Evolutionary conservation across 1,140 invertebrate species (phyloP).

Genomic region (Meteorus sp.): DNA sequence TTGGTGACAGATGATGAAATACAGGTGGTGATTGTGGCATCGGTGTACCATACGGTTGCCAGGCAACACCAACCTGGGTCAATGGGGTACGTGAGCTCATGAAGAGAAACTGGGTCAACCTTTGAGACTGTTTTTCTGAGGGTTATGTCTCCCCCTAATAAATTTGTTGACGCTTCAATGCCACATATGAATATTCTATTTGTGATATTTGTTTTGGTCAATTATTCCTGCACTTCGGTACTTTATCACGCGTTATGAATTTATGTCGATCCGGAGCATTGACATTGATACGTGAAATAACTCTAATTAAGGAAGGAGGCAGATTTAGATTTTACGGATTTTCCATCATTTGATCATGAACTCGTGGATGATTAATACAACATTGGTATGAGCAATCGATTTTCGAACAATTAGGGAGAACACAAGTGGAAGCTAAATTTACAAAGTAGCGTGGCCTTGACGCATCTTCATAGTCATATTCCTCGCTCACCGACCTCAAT

Average conservation of each 20-base stretch:
- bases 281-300: background rate
- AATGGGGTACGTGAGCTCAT: constrained; percentile 41
- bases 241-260: no score
- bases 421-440: background rate
- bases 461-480: constrained; percentile 34
- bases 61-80: constrained; percentile 43
- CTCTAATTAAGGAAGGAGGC: background rate
- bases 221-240: no score
- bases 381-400: constrained; percentile 15
- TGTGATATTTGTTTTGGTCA: no score
- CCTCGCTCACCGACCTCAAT: constrained; percentile 45
- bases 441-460: constrained; percentile 42
- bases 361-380: no score
- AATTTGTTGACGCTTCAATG: no score
- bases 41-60: constrained; percentile 38
- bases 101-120: constrained; percentile 41
- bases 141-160: no score
- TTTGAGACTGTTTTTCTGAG: constrained; percentile 31
- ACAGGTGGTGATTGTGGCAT: constrained; percentile 13
- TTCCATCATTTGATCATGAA: background rate
- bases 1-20: constrained; percentile 15
- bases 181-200: no score
- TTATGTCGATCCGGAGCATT: no score
- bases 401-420: background rate
- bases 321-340: no score